Conservation (phyloP, 2,888 invertebrate genomes). For the Carpatolechia fugitivella region DNA sequence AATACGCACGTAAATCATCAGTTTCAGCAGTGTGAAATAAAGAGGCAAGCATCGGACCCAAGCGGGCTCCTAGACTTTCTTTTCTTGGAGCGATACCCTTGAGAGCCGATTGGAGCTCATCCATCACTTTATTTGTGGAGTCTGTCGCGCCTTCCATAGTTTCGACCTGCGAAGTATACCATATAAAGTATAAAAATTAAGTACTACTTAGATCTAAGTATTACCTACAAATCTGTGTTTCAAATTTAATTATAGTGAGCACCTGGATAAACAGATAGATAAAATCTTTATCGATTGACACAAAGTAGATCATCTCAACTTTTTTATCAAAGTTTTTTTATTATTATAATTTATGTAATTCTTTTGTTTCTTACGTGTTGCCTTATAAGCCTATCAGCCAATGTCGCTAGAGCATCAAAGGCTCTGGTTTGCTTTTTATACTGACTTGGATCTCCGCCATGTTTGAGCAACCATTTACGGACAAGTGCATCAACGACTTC, state of each 20-base stretch:
- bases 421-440: constrained; percentile 66
- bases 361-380: constrained; percentile 60
- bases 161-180: constrained; percentile 35
- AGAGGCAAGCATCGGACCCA: constrained; percentile 59
- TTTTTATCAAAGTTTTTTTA: too few relatives aligned
- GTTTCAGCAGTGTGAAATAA: constrained; percentile 47
- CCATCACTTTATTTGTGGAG: constrained; percentile 40
- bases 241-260: too few relatives aligned
- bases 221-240: too few relatives aligned
- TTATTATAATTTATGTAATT: too few relatives aligned
- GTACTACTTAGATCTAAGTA: too few relatives aligned
- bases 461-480: constrained; percentile 55
- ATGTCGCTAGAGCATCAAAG: constrained; percentile 59
- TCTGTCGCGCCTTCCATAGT: constrained; percentile 47
- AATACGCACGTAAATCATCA: constrained; percentile 41
- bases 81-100: constrained; percentile 40
- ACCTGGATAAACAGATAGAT: too few relatives aligned
- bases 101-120: constrained; percentile 51
- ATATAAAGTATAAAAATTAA: too few relatives aligned
- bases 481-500: constrained; percentile 58
- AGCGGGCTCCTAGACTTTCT: constrained; percentile 40
- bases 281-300: too few relatives aligned
- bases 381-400: constrained; percentile 56
- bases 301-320: too few relatives aligned
- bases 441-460: constrained; percentile 60